Evolutionary conservation across 2,113 vertebrate species (phyloP).

Genomic region (Pongo abelii): DNA sequence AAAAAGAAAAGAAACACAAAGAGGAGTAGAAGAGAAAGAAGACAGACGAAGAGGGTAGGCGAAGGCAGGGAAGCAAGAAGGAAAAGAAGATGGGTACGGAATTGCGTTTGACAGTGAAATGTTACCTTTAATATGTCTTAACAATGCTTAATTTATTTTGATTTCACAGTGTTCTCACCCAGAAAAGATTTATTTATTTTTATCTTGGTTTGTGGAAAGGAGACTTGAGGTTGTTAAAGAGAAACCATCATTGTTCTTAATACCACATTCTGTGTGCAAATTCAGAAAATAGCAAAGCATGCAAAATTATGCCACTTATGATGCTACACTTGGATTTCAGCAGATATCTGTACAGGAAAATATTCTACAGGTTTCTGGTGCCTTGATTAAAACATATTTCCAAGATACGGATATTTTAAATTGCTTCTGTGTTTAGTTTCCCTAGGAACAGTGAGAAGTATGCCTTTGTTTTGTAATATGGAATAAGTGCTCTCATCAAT

Average conservation of each 20-base stretch:
- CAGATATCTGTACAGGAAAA: background rate
- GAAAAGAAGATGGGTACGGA: no score
- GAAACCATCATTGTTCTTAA: background rate
- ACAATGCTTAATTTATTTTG: background rate
- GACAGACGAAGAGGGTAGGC: no score
- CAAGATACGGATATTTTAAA: background rate
- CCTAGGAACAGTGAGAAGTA: background rate
- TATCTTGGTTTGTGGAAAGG: background rate
- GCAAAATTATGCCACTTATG: background rate
- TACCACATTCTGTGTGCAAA: background rate
- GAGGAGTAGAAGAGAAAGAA: background rate
- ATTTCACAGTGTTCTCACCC: background rate
- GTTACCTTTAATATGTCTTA: background rate
- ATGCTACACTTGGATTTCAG: background rate
- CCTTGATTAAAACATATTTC: background rate
- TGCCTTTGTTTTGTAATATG: background rate
- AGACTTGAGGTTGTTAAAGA: background rate
- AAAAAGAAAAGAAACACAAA: background rate
- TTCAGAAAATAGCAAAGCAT: background rate
- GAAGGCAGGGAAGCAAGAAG: background rate
- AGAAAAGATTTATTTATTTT: background rate
- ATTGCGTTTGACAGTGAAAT: background rate
- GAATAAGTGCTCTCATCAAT: background rate
- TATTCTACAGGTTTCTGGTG: background rate
- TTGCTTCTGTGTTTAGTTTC: background rate